Base-by-base conservation (phyloP, 2,888 invertebrate genomes). In the Cerceris rybyensis region DNA sequence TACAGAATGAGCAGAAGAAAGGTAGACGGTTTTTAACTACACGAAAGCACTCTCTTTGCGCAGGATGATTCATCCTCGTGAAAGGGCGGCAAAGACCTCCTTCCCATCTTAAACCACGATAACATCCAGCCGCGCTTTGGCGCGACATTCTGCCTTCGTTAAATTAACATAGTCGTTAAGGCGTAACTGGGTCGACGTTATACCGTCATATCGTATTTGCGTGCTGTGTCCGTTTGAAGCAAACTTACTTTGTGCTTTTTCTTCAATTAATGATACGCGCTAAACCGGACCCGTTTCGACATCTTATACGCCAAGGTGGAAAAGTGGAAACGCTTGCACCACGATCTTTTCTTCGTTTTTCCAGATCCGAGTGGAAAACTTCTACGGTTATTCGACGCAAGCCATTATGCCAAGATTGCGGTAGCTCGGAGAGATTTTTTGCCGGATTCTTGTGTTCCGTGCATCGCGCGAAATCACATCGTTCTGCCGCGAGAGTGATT, bases 121-220 rank as follows among this genome's bases (percentile, higher is more conserved):
- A 84, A 82, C 80, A 74, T 73, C 73, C 71, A 66, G 66, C n/a
- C 68, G 73, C 80, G 79, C 79, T 82, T 86, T 80, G 80, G 73
- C 78, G 73, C 70, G 85, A 80, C 79, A 71, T 83, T 87, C 83
- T 76, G 82, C 79, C 78, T 79, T 78, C 72, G 82, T 83, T 86
- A 77, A 84, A 89, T 89, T 89, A 89, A 89, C 88, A 86, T 88
- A 85, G 81, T 87, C 84, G 84, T 89, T 88, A 85, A 78, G 71
- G 78, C 78, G 82, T 68, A 76, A 87, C 80, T 85, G 79, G 85
- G 83, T 85, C 87, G 81, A 61, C 76, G 58, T 17, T 42, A 28
- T 28, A 52, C 14, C 49, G 16, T 50, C 60, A 46, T 61, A 55
- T 66, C 57, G 61, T 50, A 16, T 50, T 54, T 16, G 41, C 11